Base-by-base conservation (phyloP, 1,140 invertebrate species). In the Metopolophium dirhodum region DNA sequence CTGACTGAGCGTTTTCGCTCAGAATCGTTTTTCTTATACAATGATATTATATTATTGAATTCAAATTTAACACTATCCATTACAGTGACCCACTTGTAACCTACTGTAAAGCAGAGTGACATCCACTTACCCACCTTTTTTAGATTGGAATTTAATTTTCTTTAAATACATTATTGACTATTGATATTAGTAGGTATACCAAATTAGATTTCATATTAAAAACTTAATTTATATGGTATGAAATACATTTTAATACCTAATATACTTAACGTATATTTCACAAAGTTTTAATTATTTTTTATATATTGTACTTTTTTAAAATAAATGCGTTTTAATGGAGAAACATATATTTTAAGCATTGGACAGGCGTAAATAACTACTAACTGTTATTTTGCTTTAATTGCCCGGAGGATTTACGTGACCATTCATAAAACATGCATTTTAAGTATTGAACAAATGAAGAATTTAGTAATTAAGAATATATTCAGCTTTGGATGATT, bases 381-480 rank as follows among this genome's bases (percentile, higher is more conserved):
- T 23, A 83, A 41, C 22, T 83, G 82, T 83, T 41, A 83, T 83
- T 83, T 41, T 83, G 37, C 37, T 83, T 83, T 83, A 83, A 83
- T 83, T 83, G 82, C 82, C 82, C 22, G 22, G 37, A 41, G 82
- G 82, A 83, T 83, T 83, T 83, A 83, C 82, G 37, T 83, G 82
- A 83, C 82, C 22, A 83, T 83, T 83, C 37, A 83, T 83, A 83
- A 83, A 41, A 83, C 82, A 83, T 41, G 82, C n/a, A 83, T 83
- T 41, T 83, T 83, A 83, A 83, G 35, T 83, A 83, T 83, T 41
- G 82, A 83, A 83, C 82, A 83, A 83, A 83, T 83, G n/a, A 83
- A 83, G 82, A 83, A 83, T 83, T 83, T 83, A 41, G 82, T 83
- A 83, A 83, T 83, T 83, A 83, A 83, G 82, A 83, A 83, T 41